phyloP scores from a whole-genome alignment of 2,888 invertebrate genomes.

The Chymomyza amoena region DNA sequence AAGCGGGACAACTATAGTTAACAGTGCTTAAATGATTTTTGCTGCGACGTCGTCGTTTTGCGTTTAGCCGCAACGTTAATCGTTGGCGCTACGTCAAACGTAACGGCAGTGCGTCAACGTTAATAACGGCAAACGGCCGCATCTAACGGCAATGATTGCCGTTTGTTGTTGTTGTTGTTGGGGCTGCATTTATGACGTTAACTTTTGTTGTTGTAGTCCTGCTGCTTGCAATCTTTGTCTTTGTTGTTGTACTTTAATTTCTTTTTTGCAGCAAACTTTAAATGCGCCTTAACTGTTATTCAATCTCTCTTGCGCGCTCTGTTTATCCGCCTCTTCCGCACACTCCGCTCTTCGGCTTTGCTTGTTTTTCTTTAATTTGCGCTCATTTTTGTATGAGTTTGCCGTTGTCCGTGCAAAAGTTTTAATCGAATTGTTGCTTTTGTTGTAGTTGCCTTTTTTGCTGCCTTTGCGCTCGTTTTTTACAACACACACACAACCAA shows the following conservation, averaged over 20 bases:
- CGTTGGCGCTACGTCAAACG: constrained; percentile 37
- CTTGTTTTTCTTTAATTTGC: constrained; percentile 70
- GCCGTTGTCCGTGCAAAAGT: constrained; percentile 44
- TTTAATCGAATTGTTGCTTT: constrained; percentile 67
- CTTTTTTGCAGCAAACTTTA: constrained; percentile 19
- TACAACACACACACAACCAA: constrained; percentile 20
- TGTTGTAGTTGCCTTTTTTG: constrained; percentile 15
- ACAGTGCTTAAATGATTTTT: constrained; percentile 40
- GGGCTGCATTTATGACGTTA: constrained; percentile 43
- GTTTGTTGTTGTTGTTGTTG: constrained; percentile 22
- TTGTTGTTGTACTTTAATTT: constrained; percentile 27
- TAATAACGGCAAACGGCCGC: constrained; percentile 23
- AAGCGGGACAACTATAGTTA: constrained; percentile 5
- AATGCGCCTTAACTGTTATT: constrained; percentile 15
- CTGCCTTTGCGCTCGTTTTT: constrained; percentile 21
- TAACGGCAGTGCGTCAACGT: constrained; percentile 7
- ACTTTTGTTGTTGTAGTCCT: background rate
- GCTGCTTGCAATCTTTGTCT: constrained; percentile 21
- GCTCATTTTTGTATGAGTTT: constrained; percentile 39
- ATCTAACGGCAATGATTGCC: constrained; percentile 1
- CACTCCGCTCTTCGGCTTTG: constrained; percentile 8
- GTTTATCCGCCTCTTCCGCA: background rate
- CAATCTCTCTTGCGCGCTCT: background rate
- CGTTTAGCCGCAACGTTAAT: constrained; percentile 33
- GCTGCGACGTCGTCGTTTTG: constrained; percentile 21